Conservation (phyloP, 2,888 invertebrate genomes). For the Periphyllus acericola region DNA sequence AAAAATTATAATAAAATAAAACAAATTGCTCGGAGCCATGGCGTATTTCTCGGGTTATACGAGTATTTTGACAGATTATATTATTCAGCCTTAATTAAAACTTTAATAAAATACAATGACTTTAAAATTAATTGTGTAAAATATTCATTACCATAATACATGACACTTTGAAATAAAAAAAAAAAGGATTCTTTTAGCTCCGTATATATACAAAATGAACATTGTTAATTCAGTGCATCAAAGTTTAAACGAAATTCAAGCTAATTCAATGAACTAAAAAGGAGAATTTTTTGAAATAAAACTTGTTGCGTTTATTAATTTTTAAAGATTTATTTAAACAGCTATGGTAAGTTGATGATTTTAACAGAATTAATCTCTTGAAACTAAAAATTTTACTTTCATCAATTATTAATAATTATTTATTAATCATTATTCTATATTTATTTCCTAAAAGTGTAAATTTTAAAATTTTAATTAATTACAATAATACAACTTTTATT, state of each 20-base stretch:
- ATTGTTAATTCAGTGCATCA: conserved; percentile 10
- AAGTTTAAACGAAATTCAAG: conserved; percentile 1
- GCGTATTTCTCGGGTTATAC: background rate
- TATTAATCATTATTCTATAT: no score
- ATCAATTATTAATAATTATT: no score
- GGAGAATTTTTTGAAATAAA: background rate
- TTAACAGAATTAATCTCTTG: background rate
- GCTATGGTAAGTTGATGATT: background rate
- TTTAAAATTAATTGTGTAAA: conserved; percentile 16
- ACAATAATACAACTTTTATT: no score
- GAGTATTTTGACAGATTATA: conserved; percentile 36
- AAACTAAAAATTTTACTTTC: no score
- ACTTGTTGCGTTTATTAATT: background rate
- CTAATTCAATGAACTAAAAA: background rate
- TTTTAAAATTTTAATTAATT: no score
- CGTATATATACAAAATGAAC: background rate
- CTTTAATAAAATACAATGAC: conserved; percentile 22
- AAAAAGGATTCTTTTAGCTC: background rate
- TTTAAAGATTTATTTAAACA: background rate
- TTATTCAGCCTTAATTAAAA: conserved; percentile 44
- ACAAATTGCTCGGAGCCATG: background rate
- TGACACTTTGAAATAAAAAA: background rate
- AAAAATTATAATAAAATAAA: conserved; percentile 14
- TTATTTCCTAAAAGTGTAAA: no score
- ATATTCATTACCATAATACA: conserved; percentile 6